A percentile compares a stretch with the other conserved stretches of the same genome.
phyloP scores from a whole-genome alignment of 2,113 vertebrate genomes.

The Silurus glanis region DNA sequence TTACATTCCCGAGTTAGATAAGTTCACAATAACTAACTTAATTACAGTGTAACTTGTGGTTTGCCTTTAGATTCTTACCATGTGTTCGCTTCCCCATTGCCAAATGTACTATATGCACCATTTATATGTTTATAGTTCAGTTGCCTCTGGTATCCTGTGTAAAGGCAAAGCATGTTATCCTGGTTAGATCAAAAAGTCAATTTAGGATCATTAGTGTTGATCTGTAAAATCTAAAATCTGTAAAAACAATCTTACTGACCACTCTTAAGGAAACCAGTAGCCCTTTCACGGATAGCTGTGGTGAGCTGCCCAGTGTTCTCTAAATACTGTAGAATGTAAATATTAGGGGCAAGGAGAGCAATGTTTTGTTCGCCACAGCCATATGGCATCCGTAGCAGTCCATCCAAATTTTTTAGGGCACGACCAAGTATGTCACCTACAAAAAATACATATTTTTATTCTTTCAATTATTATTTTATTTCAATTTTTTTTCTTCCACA shows the following conservation, averaged over 20 bases:
- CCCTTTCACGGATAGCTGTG: conserved; percentile 51
- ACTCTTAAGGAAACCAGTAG: conserved; percentile 63
- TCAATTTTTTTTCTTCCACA: too few species aligned
- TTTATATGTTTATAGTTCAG: conserved; percentile 78
- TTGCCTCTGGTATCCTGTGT: conserved; percentile 58
- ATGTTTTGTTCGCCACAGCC: conserved; percentile 92
- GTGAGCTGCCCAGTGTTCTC: conserved; percentile 77
- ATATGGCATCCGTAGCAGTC: conserved; percentile 79
- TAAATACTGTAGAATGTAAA: conserved; percentile 60
- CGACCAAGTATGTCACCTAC: conserved; percentile 78
- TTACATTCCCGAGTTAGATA: not conserved
- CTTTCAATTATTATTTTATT: too few species aligned
- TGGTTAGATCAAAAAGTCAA: not conserved
- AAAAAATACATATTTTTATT: not conserved
- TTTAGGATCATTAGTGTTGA: not conserved
- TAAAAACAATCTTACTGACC: conserved; percentile 68
- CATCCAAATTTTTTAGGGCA: conserved; percentile 72
- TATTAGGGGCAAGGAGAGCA: conserved; percentile 83
- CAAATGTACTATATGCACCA: conserved; percentile 74
- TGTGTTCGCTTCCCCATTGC: conserved; percentile 73
- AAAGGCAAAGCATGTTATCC: not conserved
- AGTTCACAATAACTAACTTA: not conserved
- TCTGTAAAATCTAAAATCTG: not conserved
- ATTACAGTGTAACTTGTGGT: not conserved
- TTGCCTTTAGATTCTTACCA: conserved; percentile 73